A percentile compares a stretch with the other conserved stretches of the same genome.
phyloP scores from a whole-genome alignment of 2,888 invertebrate genomes.

The Lampropteryx suffumata region DNA sequence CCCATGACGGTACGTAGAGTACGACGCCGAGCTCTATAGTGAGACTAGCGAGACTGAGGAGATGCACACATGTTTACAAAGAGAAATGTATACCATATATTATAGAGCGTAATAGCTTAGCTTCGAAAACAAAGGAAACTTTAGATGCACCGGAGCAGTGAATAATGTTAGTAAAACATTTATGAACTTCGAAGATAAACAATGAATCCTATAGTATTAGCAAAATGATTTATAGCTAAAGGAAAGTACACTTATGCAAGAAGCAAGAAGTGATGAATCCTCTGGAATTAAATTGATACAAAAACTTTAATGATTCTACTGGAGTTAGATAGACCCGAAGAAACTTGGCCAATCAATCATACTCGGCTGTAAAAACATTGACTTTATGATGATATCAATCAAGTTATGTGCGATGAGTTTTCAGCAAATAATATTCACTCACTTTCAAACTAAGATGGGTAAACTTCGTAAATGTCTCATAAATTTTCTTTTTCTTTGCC shows the following conservation, averaged over 20 bases:
- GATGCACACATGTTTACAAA: constrained; percentile 10
- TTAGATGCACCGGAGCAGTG: not conserved
- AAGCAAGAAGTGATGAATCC: constrained; percentile 8
- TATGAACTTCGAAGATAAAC: constrained; percentile 6
- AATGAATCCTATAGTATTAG: not conserved
- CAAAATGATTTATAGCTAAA: constrained; percentile 6
- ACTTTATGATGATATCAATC: constrained; percentile 33
- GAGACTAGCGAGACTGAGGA: constrained; percentile 3
- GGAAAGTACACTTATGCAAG: constrained; percentile 3
- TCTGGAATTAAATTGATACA: constrained; percentile 7
- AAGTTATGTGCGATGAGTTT: constrained; percentile 25
- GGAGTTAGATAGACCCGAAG: constrained; percentile 21
- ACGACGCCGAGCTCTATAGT: constrained; percentile 12
- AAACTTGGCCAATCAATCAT: constrained; percentile 39
- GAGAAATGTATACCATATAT: constrained; percentile 4
- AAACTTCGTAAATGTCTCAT: constrained; percentile 38
- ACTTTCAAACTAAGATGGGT: constrained; percentile 36
- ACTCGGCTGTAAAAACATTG: constrained; percentile 39
- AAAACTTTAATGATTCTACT: constrained; percentile 17
- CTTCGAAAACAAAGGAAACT: constrained; percentile 21
- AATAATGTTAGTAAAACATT: constrained; percentile 9
- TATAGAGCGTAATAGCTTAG: constrained; percentile 4
- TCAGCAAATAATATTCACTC: constrained; percentile 38
- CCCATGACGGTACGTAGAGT: constrained; percentile 10
- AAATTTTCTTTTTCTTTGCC: constrained; percentile 36